Percentiles rank a stretch among this genome's conserved stretches.
phyloP scores from a whole-genome alignment of 1,140 invertebrate species.

The Zaprionus taronus region DNA sequence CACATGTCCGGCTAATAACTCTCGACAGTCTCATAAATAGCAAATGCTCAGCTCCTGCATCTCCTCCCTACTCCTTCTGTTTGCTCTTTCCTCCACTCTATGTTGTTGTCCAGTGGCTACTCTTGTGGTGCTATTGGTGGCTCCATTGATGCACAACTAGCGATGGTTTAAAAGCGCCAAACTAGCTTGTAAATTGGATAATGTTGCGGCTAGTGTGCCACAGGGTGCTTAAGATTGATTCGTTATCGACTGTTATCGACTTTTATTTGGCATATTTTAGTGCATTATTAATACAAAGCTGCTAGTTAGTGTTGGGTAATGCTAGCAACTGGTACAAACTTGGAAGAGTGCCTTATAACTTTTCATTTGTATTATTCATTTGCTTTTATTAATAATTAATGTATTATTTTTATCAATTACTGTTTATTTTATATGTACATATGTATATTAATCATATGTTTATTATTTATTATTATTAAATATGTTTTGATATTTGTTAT shows the following conservation, averaged over 20 bases:
- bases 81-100: conserved; percentile 29
- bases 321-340: too few relatives aligned
- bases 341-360: too few relatives aligned
- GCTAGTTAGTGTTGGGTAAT: background rate
- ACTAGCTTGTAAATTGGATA: conserved; percentile 65
- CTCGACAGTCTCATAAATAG: conserved; percentile 84
- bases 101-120: conserved; percentile 20
- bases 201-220: conserved; percentile 47
- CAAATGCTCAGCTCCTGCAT: conserved; percentile 56
- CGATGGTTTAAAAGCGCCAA: conserved; percentile 40
- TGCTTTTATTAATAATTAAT: too few relatives aligned
- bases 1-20: conserved; percentile 84
- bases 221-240: conserved; percentile 42
- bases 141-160: conserved; percentile 15
- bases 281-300: background rate
- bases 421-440: too few relatives aligned
- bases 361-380: too few relatives aligned
- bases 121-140: background rate
- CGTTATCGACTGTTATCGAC: too few relatives aligned
- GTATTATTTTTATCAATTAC: too few relatives aligned
- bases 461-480: too few relatives aligned
- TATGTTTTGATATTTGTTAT: too few relatives aligned
- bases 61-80: background rate
- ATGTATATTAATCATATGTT: too few relatives aligned
- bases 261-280: background rate